Evolutionary conservation across 2,888 invertebrate genomes (phyloP), one percentile per base, ranked within the genome.

Genomic region (Oasisia sp.): DNA sequence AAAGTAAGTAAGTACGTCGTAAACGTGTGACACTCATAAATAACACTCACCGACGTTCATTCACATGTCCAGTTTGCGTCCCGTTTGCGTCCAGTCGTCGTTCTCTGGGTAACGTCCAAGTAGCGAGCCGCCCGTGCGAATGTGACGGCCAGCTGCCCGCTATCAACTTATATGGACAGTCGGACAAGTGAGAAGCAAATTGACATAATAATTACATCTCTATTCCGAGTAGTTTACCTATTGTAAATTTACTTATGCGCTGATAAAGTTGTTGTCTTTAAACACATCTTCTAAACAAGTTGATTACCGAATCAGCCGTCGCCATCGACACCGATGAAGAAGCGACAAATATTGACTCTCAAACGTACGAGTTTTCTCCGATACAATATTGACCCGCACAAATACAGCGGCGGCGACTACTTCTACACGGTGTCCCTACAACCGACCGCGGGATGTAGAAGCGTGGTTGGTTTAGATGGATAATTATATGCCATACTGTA

Each of bases 181-280:
- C 58, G 14, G 58, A 74, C 74, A 74, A 74, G 74, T 74, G 74
- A 74, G 74, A 74, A 74, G 74, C 74, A 74, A 74, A 74, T 74
- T 74, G 74, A 74, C 74, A 74, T 74, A 74, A 74, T 74, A 74
- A 74, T 74, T 74, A 74, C 74, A 74, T 74, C 74, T 74, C 74
- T 74, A n/a, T 74, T 74, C 74, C 74, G 74, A 74, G 74, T 74
- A 74, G 74, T 74, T 19, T 74, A 74, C 74, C 27, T 74, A 74
- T 74, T 74, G 74, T 74, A 74, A 74, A 74, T 74, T 74, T 74
- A 74, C 74, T 74, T 74, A 74, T 27, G 14, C 27, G 74, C 19
- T n/a, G 74, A 74, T 74, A 74, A 74, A 74, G n/a, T n/a, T 74
- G 74, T 74, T 74, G 74, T 74, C 74, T 74, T 19, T 74, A 74